A percentile compares a stretch with the other conserved stretches of the same genome.
Conservation (phyloP, 1,140 invertebrate species). For the Druon quercuslanigerum region DNA sequence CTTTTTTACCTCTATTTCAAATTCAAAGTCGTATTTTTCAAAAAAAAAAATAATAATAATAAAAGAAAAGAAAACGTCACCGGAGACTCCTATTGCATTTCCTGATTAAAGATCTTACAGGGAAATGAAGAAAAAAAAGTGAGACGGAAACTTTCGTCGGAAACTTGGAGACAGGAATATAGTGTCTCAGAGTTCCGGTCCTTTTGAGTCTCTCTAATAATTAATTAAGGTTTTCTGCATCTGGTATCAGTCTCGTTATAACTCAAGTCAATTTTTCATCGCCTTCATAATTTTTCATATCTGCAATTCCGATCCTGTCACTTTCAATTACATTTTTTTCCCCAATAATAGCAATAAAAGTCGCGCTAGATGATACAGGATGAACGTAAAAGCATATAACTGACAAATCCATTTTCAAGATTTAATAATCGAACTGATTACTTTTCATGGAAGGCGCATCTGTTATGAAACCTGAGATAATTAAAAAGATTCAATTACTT, state of each 20-base stretch:
- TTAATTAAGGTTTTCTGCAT: neutral
- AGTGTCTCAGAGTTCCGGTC: neutral
- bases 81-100: neutral
- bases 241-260: neutral
- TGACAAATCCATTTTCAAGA: too few relatives aligned
- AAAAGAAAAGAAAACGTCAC: constrained; percentile 3
- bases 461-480: too few relatives aligned
- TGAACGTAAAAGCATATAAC: too few relatives aligned
- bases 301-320: too few relatives aligned
- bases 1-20: neutral
- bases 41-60: too few relatives aligned
- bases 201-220: neutral
- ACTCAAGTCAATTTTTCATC: neutral
- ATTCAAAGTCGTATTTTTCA: neutral
- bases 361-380: too few relatives aligned
- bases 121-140: neutral
- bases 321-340: too few relatives aligned
- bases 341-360: too few relatives aligned
- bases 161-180: constrained; percentile 1
- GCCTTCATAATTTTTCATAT: too few relatives aligned
- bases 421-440: too few relatives aligned
- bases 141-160: constrained; percentile 7
- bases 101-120: neutral
- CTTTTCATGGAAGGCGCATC: too few relatives aligned
- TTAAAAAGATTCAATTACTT: too few relatives aligned